Conservation (phyloP, 2,113 vertebrate species). For the Gorilla gorilla region DNA sequence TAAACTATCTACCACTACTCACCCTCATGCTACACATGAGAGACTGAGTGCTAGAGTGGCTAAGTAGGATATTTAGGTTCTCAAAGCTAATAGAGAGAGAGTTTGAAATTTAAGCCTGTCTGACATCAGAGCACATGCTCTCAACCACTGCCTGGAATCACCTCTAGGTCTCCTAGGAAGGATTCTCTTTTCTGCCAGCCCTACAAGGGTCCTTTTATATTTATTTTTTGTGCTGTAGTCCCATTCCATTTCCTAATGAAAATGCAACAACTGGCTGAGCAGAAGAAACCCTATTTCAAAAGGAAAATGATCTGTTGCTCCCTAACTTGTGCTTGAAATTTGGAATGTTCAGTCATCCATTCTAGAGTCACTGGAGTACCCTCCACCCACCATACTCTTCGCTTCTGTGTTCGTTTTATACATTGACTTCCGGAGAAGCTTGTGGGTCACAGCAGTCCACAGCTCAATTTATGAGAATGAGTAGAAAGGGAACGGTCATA, state of each 20-base stretch:
- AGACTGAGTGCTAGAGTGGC: not conserved
- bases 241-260: not conserved
- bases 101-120: constrained; percentile 5
- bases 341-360: not conserved
- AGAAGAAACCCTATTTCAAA: not conserved
- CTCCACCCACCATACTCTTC: not conserved
- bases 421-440: constrained; percentile 32
- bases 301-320: not conserved
- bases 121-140: not conserved
- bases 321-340: not conserved
- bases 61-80: not conserved
- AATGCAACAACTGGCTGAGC: not conserved
- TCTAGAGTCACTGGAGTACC: not conserved
- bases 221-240: not conserved
- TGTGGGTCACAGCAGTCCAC: not conserved
- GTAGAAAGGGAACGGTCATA: not conserved
- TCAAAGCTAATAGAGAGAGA: not conserved
- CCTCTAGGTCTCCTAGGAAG: not conserved
- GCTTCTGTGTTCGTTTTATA: not conserved
- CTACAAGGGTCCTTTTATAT: not conserved
- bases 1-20: not conserved
- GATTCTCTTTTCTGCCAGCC: not conserved
- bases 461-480: constrained; percentile 32
- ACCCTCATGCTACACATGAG: not conserved
- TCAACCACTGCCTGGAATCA: not conserved